These are phyloP conservation scores for Ormyrus nitidulus DNA, from an alignment of 2,888 invertebrate species.

Conservation along the genomic window DNA sequence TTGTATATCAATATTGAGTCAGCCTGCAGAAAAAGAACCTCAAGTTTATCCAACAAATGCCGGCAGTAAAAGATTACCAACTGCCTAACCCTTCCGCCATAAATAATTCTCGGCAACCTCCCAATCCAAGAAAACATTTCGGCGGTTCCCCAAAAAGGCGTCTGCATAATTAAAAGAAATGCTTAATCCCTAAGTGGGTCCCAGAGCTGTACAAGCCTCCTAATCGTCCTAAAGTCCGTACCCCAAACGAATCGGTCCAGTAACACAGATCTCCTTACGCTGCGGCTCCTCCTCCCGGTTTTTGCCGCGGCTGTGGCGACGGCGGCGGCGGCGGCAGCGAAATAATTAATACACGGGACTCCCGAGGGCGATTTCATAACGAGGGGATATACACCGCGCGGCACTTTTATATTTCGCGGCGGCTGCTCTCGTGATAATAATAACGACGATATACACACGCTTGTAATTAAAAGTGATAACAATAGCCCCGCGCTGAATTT, in stretches of 20 bases:
- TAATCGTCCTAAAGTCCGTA: too few relatives aligned
- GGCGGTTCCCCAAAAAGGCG: too few relatives aligned
- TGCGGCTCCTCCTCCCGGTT: neutral
- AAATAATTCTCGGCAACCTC: too few relatives aligned
- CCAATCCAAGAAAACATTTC: too few relatives aligned
- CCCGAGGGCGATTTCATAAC: constrained; percentile 54
- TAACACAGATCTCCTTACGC: constrained; percentile 38
- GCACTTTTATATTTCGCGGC: constrained; percentile 35
- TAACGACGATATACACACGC: constrained; percentile 50
- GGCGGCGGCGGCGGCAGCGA: neutral
- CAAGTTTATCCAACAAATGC: too few relatives aligned
- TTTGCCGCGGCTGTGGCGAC: neutral
- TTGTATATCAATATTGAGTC: too few relatives aligned
- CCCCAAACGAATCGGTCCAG: constrained; percentile 16
- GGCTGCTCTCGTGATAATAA: constrained; percentile 17
- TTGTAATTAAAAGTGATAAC: constrained; percentile 55
- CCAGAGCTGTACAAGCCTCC: too few relatives aligned
- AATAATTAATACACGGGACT: constrained; percentile 54
- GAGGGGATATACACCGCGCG: constrained; percentile 32
- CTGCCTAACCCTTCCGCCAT: too few relatives aligned
- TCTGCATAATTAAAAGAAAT: too few relatives aligned
- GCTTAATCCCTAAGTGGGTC: too few relatives aligned
- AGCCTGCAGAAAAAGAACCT: too few relatives aligned
- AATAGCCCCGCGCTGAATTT: constrained; percentile 27
- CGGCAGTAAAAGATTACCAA: too few relatives aligned